Percentiles rank a stretch among this genome's conserved stretches.
Conservation (phyloP, 2,888 invertebrate species). For the Pycnomerus fuliginosus region DNA sequence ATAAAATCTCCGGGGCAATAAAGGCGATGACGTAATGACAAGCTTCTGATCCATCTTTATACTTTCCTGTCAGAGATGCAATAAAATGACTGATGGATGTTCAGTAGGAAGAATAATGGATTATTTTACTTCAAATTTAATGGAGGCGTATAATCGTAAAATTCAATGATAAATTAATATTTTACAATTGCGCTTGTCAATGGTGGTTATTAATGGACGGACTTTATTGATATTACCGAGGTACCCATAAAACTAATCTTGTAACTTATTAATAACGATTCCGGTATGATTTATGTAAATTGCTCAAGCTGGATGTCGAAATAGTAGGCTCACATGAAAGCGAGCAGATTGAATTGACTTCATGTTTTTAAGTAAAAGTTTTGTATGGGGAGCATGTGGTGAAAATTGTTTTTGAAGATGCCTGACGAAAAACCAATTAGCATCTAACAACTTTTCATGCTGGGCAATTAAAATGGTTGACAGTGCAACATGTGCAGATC, state of each 20-base stretch:
- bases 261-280: neutral
- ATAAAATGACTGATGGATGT: constrained; percentile 18
- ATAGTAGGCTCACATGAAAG: neutral
- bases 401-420: too few relatives aligned
- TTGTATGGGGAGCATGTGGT: too few relatives aligned
- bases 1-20: too few relatives aligned
- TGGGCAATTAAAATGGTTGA: neutral
- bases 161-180: constrained; percentile 17
- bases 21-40: constrained; percentile 8
- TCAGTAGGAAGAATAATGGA: constrained; percentile 15
- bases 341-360: neutral
- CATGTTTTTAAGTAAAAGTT: neutral
- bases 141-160: constrained; percentile 15
- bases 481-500: constrained; percentile 3
- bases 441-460: neutral
- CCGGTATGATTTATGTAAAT: constrained; percentile 3
- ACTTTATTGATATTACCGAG: constrained; percentile 5
- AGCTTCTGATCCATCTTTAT: constrained; percentile 12
- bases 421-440: neutral
- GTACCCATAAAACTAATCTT: neutral
- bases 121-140: constrained; percentile 12
- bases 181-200: constrained; percentile 13
- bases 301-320: neutral
- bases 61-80: constrained; percentile 10
- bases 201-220: constrained; percentile 9